These are phyloP conservation scores for Camponotus pennsylvanicus DNA, from an alignment of 1,140 invertebrate species.

Conservation along the genomic window DNA sequence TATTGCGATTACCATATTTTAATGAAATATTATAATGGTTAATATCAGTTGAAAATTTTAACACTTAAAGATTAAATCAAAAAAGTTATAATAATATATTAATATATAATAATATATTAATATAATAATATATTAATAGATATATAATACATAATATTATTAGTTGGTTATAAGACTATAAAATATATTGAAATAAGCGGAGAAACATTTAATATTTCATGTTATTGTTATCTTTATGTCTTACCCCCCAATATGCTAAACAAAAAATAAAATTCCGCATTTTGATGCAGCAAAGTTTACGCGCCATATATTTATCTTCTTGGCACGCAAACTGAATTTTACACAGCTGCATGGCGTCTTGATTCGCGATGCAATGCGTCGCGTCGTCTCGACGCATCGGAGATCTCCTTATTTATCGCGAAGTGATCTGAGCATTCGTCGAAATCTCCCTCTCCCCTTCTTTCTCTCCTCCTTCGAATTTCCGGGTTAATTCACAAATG, in stretches of 20 bases:
- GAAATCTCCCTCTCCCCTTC: neutral
- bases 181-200: neutral
- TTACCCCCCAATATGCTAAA: neutral
- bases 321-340: constrained; percentile 51
- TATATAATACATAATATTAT: neutral
- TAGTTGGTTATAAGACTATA: neutral
- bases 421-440: constrained; percentile 24
- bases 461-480: neutral
- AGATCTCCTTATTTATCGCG: constrained; percentile 55
- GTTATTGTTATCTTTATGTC: neutral
- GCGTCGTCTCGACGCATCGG: constrained; percentile 29
- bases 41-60: too few species aligned
- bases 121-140: too few species aligned
- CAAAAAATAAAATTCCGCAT: constrained; percentile 20
- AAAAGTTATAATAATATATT: too few species aligned
- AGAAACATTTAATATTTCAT: neutral
- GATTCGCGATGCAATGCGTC: constrained; percentile 25
- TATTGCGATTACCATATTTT: too few species aligned
- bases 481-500: constrained; percentile 37
- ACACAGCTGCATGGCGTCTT: constrained; percentile 47
- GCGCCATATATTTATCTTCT: constrained; percentile 20
- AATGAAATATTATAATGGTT: too few species aligned
- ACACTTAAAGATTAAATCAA: too few species aligned
- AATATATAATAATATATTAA: too few species aligned
- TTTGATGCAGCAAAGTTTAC: constrained; percentile 41